Evolutionary conservation across 2,888 invertebrate genomes (phyloP).

Genomic region (Autographa gamma): DNA sequence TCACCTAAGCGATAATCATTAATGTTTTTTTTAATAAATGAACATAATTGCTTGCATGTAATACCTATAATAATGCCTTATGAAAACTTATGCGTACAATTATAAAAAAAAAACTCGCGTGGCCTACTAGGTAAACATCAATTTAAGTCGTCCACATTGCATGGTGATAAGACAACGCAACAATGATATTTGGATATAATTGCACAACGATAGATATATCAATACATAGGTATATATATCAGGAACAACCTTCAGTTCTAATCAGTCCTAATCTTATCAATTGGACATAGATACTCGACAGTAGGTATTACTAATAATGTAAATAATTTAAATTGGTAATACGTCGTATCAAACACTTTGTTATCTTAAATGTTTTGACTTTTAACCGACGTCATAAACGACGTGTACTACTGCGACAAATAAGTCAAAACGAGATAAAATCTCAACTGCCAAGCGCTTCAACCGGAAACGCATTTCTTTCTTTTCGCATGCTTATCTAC

Average conservation of each 20-base stretch:
- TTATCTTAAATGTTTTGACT: slow-evolving; percentile 1
- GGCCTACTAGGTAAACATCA: background rate
- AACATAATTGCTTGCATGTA: too few relatives aligned
- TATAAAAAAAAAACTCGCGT: background rate
- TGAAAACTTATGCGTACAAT: background rate
- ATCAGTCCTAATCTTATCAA: background rate
- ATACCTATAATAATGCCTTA: too few relatives aligned
- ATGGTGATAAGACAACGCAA: background rate
- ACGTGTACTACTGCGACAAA: background rate
- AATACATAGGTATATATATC: too few relatives aligned
- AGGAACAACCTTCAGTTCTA: background rate
- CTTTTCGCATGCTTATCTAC: too few relatives aligned
- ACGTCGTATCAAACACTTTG: background rate
- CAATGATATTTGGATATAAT: background rate
- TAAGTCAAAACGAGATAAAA: background rate
- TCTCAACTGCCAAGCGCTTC: background rate
- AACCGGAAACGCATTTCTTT: background rate
- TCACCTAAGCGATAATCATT: too few relatives aligned
- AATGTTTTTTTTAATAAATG: too few relatives aligned
- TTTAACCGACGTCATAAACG: background rate
- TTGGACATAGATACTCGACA: background rate
- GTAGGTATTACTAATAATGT: background rate
- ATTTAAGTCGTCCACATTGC: background rate
- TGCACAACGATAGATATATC: too few relatives aligned
- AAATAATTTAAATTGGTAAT: slow-evolving; percentile 1